Conservation (phyloP, 2,113 vertebrate genomes). For the Montifringilla adamsi region DNA sequence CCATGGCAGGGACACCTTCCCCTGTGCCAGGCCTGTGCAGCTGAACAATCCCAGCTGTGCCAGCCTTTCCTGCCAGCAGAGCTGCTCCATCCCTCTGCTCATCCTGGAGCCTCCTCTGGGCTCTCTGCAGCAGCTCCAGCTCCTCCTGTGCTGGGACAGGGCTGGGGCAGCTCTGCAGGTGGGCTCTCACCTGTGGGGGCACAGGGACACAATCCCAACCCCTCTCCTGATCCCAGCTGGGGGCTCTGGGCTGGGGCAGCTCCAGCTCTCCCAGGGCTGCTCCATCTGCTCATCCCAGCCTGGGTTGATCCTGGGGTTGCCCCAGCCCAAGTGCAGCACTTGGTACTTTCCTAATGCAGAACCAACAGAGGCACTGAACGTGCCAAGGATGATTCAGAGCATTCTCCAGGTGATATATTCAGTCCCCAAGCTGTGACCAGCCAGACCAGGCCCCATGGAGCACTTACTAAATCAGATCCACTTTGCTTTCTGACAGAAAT, state of each 20-base stretch:
- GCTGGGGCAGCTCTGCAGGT: no score
- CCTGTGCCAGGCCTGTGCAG: no score
- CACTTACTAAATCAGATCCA: background rate
- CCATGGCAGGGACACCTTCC: background rate
- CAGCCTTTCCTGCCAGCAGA: no score
- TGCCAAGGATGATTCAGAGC: background rate
- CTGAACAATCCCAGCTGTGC: no score
- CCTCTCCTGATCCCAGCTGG: no score
- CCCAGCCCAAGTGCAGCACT: background rate
- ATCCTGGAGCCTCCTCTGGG: no score
- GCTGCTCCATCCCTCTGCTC: no score
- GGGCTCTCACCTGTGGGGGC: no score
- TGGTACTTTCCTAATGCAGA: background rate
- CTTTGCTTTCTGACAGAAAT: background rate
- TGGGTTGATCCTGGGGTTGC: fast-evolving
- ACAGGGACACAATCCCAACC: no score
- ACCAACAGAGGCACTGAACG: background rate
- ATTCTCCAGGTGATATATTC: background rate
- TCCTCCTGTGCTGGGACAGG: no score
- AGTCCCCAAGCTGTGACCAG: background rate
- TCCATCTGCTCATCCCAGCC: background rate
- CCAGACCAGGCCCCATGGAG: background rate
- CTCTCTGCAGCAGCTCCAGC: no score
- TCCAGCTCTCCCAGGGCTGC: background rate
- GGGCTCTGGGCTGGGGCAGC: no score